Conservation (phyloP, 2,888 invertebrate genomes). For the Strigamia transsilvanica region DNA sequence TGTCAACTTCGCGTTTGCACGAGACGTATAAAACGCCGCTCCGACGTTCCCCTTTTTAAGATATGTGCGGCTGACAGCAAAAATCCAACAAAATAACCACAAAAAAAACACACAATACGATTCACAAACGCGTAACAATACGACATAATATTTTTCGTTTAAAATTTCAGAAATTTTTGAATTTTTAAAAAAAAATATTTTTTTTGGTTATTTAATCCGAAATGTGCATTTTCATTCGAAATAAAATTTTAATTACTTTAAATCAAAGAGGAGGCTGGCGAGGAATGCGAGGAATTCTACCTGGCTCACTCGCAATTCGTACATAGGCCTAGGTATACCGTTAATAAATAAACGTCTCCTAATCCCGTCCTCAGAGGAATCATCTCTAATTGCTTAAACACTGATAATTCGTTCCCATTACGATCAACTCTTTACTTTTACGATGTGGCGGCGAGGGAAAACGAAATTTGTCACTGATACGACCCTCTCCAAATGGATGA, state of each 20-base stretch:
- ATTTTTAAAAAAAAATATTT: neutral
- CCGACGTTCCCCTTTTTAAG: neutral
- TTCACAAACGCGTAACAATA: no score
- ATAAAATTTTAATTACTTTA: slow-evolving; percentile 33
- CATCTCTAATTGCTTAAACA: slow-evolving; percentile 43
- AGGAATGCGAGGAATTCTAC: slow-evolving; percentile 23
- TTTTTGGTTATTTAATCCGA: neutral
- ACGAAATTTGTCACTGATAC: slow-evolving; percentile 42
- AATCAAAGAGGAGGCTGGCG: neutral
- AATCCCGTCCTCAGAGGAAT: slow-evolving; percentile 35
- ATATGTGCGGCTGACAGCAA: slow-evolving; percentile 10
- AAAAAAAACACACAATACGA: no score
- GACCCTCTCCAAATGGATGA: slow-evolving; percentile 38
- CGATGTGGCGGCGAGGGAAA: slow-evolving; percentile 40
- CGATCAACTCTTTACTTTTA: slow-evolving; percentile 43
- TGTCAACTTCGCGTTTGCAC: slow-evolving; percentile 31
- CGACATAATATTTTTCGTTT: no score
- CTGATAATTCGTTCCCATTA: slow-evolving; percentile 42
- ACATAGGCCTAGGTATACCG: neutral
- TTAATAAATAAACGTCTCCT: slow-evolving; percentile 43
- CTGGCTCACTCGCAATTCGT: neutral
- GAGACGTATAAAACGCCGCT: neutral
- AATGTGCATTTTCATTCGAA: slow-evolving; percentile 1
- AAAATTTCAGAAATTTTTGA: no score
- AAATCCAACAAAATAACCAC: no score